Base-by-base conservation (phyloP, 2,113 vertebrate genomes). In the Antigone vipio region DNA sequence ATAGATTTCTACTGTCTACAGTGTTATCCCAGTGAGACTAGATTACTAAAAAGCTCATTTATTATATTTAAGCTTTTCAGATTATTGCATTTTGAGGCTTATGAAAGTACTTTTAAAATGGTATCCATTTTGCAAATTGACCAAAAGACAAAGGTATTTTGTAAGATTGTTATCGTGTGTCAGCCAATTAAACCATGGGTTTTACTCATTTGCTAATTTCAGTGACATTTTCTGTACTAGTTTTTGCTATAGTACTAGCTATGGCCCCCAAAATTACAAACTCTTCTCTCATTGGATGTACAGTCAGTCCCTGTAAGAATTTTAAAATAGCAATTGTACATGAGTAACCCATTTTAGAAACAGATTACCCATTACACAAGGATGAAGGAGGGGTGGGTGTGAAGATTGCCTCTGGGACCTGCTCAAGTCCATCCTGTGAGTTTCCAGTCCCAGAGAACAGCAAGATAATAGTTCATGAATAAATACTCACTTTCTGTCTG, bases 301-400 rank as follows among this genome's bases (percentile, higher is more conserved):
- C 38, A 76, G 29, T 8, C 38, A 76, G 29, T 8, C 55, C 35
- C 72, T 21, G 6, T 77, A 50, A 83, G 42, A 90, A 59, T 40
- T 42, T 42, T 66, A 79, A 86, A 79, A 50, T 17, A 68, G 27
- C 27, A 62, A 17, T 50, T 47, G 35, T 52, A 34, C 21, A 16
- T 19, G 32, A 60, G 9, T 47, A 92, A 60, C 14, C 16, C 13
- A 20, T 30, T 89, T 92, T 26, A 64, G 45, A 66, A 84, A 44
- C 45, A 90, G 49, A 83, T 69, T 63, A 77, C 47, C 44, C 50
- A 45, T 17, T 78, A 59, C 19, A 42, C 5, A 32, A 24, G 6
- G 13, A 10, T n/a, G 21, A 73, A 69, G 67, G 35, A 49, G 27
- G 7, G 3, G 1, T 52, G 26, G 12, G 11, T 0, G 0, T 38